Conservation (phyloP, 1,140 invertebrate genomes). For the Bombus fervidus region DNA sequence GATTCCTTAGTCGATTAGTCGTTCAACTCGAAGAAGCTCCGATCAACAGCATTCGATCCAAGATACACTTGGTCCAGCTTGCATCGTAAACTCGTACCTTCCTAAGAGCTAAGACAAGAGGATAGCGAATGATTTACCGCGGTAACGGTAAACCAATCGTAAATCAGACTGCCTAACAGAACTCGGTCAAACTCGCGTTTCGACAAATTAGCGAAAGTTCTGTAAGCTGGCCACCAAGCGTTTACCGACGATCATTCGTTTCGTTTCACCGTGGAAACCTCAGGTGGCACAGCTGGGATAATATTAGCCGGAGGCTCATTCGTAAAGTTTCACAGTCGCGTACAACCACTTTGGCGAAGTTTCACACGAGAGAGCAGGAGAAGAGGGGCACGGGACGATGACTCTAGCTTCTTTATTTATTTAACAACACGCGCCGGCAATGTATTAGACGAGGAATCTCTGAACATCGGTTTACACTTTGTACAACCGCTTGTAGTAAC, state of each 20-base stretch:
- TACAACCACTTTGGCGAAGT: conserved; percentile 28
- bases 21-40: not conserved
- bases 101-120: not conserved
- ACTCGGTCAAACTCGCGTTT: conserved; percentile 19
- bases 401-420: conserved; percentile 49
- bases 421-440: conserved; percentile 53
- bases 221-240: not conserved
- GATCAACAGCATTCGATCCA: not conserved
- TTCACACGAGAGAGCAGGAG: not conserved
- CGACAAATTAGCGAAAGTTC: conserved; percentile 36
- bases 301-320: conserved; percentile 17
- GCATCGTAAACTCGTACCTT: not conserved
- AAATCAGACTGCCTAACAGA: not conserved
- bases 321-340: conserved; percentile 13
- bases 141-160: not conserved
- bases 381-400: not conserved
- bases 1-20: not conserved
- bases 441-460: conserved; percentile 49
- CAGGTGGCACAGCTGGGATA: conserved; percentile 40
- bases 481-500: not conserved
- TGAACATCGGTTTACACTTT: conserved; percentile 34
- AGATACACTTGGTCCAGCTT: not conserved
- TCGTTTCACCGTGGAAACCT: conserved; percentile 10
- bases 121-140: conserved; percentile 1
- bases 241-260: conserved; percentile 26